Evolutionary conservation across 2,113 vertebrate species (phyloP).

Genomic region (Mola mola): DNA sequence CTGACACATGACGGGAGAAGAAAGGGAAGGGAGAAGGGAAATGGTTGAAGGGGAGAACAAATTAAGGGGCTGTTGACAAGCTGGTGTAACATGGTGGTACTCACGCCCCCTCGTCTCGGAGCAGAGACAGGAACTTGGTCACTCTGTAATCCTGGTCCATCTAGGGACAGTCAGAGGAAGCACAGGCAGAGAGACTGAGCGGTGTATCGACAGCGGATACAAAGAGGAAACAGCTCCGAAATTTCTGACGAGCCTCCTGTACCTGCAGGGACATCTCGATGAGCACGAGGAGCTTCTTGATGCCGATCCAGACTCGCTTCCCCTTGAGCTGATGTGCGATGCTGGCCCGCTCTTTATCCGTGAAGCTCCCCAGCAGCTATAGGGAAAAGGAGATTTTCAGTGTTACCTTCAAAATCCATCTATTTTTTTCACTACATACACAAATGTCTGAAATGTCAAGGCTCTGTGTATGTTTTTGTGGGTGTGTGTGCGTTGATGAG

Average conservation of each 20-base stretch:
- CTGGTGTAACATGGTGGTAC: slow-evolving; percentile 70
- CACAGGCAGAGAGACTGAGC: neutral
- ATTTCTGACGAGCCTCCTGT: neutral
- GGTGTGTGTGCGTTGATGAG: slow-evolving; percentile 3
- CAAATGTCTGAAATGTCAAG: neutral
- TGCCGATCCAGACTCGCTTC: slow-evolving; percentile 93
- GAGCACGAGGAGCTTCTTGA: slow-evolving; percentile 97
- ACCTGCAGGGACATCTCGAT: slow-evolving; percentile 99
- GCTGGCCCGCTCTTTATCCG: slow-evolving; percentile 90
- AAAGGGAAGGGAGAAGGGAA: neutral
- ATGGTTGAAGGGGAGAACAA: neutral
- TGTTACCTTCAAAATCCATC: neutral
- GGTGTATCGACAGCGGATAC: neutral
- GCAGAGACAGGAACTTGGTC: slow-evolving; percentile 93
- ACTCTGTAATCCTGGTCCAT: slow-evolving; percentile 96
- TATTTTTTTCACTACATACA: neutral
- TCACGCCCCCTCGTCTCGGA: slow-evolving; percentile 95
- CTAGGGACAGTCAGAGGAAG: slow-evolving; percentile 70
- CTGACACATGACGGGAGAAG: neutral
- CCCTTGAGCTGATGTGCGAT: slow-evolving; percentile 93
- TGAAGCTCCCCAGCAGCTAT: slow-evolving; percentile 94
- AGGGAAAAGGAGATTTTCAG: slow-evolving; percentile 12
- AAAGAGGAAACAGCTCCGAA: neutral
- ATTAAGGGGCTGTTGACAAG: neutral
- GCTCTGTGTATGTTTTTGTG: neutral